phyloP scores from a whole-genome alignment of 2,888 invertebrate genomes.

The Exocentrus adspersus region DNA sequence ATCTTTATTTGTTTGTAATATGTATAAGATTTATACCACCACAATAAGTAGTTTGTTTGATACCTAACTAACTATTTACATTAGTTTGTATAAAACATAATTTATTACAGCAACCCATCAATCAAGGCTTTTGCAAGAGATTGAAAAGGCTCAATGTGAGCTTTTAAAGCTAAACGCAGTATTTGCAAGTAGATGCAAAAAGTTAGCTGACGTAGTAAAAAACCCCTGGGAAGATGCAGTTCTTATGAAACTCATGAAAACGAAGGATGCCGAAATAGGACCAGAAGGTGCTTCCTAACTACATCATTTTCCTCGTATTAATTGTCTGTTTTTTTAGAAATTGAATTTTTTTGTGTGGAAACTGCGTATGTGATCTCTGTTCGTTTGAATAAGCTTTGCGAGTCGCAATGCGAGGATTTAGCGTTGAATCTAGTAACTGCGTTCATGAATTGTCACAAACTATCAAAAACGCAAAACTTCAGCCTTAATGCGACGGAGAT shows the following conservation, averaged over 20 bases:
- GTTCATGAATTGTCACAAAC: constrained; percentile 59
- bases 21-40: not conserved
- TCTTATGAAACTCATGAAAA: constrained; percentile 55
- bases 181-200: constrained; percentile 58
- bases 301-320: constrained; percentile 2
- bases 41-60: not conserved
- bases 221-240: constrained; percentile 61
- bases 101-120: constrained; percentile 39
- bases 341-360: constrained; percentile 69
- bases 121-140: constrained; percentile 47
- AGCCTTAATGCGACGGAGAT: constrained; percentile 61
- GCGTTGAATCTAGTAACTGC: constrained; percentile 70
- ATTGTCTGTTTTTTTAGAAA: constrained; percentile 55
- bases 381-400: constrained; percentile 70
- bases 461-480: constrained; percentile 56
- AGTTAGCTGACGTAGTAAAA: constrained; percentile 59
- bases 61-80: too few species aligned
- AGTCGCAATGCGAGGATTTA: constrained; percentile 71
- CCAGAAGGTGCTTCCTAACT: constrained; percentile 53
- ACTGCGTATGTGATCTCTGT: constrained; percentile 69
- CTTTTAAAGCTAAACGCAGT: constrained; percentile 54
- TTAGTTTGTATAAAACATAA: not conserved
- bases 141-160: constrained; percentile 56
- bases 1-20: too few species aligned
- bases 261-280: constrained; percentile 55